A percentile compares a stretch with the other conserved stretches of the same genome.
These are phyloP conservation scores for Tympanoctomys barrerae DNA, from an alignment of 2,797 vertebrate species.

Conservation along the genomic window DNA sequence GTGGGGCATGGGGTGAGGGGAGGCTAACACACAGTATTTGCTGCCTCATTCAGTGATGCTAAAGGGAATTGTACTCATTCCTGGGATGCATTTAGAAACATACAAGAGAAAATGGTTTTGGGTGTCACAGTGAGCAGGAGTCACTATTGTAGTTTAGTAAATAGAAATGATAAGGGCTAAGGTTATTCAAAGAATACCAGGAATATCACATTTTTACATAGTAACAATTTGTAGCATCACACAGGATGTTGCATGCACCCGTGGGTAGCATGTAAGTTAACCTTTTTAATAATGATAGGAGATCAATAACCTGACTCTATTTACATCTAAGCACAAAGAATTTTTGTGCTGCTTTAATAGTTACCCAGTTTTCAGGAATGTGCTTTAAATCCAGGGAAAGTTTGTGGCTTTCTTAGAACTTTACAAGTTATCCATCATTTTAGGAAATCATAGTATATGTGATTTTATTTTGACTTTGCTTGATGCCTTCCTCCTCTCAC, in stretches of 20 bases:
- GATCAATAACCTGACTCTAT: neutral
- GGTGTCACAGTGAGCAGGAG: neutral
- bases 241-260: neutral
- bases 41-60: neutral
- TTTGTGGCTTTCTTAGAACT: neutral
- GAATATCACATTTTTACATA: neutral
- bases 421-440: neutral
- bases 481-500: conserved; percentile 4
- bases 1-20: neutral
- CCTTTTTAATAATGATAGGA: neutral
- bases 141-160: neutral
- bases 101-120: neutral
- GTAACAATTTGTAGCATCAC: neutral
- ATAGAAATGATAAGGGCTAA: neutral
- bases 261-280: neutral
- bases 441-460: neutral
- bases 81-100: neutral
- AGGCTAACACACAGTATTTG: neutral
- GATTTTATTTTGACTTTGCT: conserved; percentile 43
- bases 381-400: neutral
- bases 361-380: neutral
- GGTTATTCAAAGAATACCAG: neutral
- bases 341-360: conserved; percentile 17
- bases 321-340: neutral
- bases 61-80: neutral